These are phyloP conservation scores for Rutilus rutilus DNA, from an alignment of 2,113 vertebrate genomes.

Conservation along the genomic window DNA sequence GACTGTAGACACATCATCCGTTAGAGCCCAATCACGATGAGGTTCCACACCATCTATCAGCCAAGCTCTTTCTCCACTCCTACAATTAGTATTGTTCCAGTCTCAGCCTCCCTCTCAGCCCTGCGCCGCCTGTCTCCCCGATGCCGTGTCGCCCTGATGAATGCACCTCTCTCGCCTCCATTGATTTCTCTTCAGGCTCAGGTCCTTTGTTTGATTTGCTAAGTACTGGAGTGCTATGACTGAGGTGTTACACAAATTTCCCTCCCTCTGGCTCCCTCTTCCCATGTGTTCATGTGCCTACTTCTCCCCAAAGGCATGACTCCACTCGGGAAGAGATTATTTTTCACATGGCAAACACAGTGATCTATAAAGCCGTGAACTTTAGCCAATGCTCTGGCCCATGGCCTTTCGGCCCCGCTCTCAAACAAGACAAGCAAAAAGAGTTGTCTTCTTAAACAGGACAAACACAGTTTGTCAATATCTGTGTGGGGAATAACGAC, in stretches of 20 bases:
- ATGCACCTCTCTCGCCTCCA: slow-evolving; percentile 68
- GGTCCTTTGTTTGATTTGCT: slow-evolving; percentile 72
- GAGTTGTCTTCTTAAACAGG: slow-evolving; percentile 20
- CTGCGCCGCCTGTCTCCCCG: slow-evolving; percentile 52
- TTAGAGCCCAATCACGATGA: slow-evolving; percentile 61
- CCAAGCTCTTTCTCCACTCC: slow-evolving; percentile 53
- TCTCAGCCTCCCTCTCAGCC: slow-evolving; percentile 55
- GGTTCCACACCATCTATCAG: slow-evolving; percentile 57
- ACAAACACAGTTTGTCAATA: slow-evolving; percentile 43
- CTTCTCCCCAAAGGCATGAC: slow-evolving; percentile 53
- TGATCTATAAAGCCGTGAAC: slow-evolving; percentile 28
- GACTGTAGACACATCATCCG: slow-evolving; percentile 54
- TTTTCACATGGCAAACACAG: slow-evolving; percentile 63
- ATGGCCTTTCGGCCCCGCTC: slow-evolving; percentile 10
- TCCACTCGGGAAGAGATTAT: slow-evolving; percentile 67
- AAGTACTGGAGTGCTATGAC: slow-evolving; percentile 63
- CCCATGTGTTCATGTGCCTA: slow-evolving; percentile 52
- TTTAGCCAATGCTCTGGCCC: not conserved
- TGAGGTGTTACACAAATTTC: slow-evolving; percentile 53
- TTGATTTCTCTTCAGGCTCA: slow-evolving; percentile 71
- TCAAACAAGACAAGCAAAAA: slow-evolving; percentile 31
- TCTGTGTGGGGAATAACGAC: slow-evolving; percentile 26
- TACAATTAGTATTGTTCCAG: slow-evolving; percentile 59
- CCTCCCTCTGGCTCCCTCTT: slow-evolving; percentile 24
- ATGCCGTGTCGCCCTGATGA: slow-evolving; percentile 68